These are phyloP conservation scores for Phaedon cochleariae DNA, from an alignment of 2,888 invertebrate species.

Conservation along the genomic window DNA sequence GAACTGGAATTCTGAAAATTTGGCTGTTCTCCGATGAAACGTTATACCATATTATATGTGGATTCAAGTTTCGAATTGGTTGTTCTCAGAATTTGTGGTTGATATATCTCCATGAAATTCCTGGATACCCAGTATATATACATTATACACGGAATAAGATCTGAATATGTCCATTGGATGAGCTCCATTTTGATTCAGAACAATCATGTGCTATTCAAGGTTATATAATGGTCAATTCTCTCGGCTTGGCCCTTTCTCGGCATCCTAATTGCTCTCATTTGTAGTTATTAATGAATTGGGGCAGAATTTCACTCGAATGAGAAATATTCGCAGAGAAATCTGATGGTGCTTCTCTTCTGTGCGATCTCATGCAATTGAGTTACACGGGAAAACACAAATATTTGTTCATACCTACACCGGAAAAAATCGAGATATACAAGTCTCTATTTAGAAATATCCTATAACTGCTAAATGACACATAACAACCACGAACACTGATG, in stretches of 20 bases:
- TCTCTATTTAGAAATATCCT: too few relatives aligned
- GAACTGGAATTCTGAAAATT: too few relatives aligned
- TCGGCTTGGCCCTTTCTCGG: conserved; percentile 5
- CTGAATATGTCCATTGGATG: not conserved
- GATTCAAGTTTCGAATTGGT: too few relatives aligned
- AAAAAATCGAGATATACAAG: too few relatives aligned
- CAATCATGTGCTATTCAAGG: conserved; percentile 4
- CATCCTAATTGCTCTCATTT: conserved; percentile 22
- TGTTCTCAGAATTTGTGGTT: too few relatives aligned
- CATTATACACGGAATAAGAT: not conserved
- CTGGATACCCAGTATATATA: too few relatives aligned
- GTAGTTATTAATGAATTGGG: not conserved
- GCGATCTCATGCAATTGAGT: not conserved
- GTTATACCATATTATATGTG: too few relatives aligned
- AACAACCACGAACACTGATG: too few relatives aligned
- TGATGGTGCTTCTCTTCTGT: not conserved
- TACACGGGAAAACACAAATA: not conserved
- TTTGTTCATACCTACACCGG: too few relatives aligned
- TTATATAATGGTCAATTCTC: conserved; percentile 19
- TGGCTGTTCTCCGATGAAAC: too few relatives aligned
- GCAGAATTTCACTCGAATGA: not conserved
- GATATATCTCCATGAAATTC: too few relatives aligned
- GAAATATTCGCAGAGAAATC: not conserved
- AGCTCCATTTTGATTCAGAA: conserved; percentile 15
- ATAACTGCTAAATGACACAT: too few relatives aligned